phyloP scores from a whole-genome alignment of 1,140 invertebrate genomes.

The Elymnias hypermnestra region DNA sequence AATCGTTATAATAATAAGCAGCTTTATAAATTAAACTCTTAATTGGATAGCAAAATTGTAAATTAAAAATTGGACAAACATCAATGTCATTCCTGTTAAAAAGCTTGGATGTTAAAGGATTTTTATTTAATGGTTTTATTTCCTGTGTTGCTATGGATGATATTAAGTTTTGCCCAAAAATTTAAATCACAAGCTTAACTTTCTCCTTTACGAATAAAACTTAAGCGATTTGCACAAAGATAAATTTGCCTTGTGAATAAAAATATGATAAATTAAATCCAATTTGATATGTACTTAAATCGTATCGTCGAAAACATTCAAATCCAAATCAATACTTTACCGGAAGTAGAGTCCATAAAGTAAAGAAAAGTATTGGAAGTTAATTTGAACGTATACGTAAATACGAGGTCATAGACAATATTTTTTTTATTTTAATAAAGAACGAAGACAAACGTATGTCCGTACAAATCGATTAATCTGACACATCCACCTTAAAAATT shows the following conservation, averaged over 20 bases:
- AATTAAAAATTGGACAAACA: conserved; percentile 29
- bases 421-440: conserved; percentile 3
- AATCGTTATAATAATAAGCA: conserved; percentile 22
- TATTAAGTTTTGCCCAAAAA: conserved; percentile 30
- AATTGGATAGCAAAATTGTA: conserved; percentile 21
- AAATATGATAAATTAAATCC: conserved; percentile 8
- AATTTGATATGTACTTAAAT: conserved; percentile 31
- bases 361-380: conserved; percentile 14
- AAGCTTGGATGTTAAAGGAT: not conserved
- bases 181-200: conserved; percentile 27
- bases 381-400: conserved; percentile 6
- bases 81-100: conserved; percentile 21
- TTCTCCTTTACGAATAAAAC: conserved; percentile 3
- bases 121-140: too few relatives aligned
- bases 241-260: conserved; percentile 9
- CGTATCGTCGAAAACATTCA: conserved; percentile 16
- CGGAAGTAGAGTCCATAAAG: conserved; percentile 6
- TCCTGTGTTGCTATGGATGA: conserved; percentile 9
- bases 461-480: conserved; percentile 3
- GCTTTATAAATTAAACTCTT: conserved; percentile 29
- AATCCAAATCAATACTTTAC: conserved; percentile 17
- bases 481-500: conserved; percentile 6
- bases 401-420: not conserved
- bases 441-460: conserved; percentile 7
- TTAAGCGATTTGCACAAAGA: conserved; percentile 17